Evolutionary conservation across 1,140 invertebrate species (phyloP).

Genomic region (Capitella teleta): DNA sequence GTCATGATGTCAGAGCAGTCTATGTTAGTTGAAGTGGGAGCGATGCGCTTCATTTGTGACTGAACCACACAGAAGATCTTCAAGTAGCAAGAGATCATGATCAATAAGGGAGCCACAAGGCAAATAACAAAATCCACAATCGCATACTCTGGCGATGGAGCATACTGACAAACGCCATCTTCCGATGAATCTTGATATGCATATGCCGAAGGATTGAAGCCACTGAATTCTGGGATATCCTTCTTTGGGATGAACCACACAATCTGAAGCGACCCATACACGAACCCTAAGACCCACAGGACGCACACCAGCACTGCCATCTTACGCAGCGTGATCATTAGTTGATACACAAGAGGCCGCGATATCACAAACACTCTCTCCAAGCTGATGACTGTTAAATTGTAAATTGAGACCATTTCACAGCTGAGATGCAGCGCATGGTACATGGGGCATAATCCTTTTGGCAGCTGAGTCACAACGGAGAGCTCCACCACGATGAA

Average conservation of each 20-base stretch:
- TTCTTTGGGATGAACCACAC: slow-evolving; percentile 1
- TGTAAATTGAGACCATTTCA: not conserved
- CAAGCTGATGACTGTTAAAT: slow-evolving; percentile 1
- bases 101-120: not conserved
- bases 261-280: slow-evolving; percentile 2
- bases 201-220: not conserved
- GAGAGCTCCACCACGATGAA: not conserved
- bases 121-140: not conserved
- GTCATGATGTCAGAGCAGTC: no score
- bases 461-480: not conserved
- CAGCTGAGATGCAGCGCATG: not conserved
- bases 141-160: not conserved
- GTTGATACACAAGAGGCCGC: slow-evolving; percentile 8
- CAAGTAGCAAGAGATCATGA: not conserved
- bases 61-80: slow-evolving; percentile 10
- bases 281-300: slow-evolving; percentile 3
- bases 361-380: slow-evolving; percentile 6
- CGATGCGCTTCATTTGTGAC: slow-evolving; percentile 7
- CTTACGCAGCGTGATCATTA: not conserved
- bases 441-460: slow-evolving; percentile 1
- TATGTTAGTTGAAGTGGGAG: no score
- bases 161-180: not conserved
- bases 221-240: not conserved
- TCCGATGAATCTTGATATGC: not conserved
- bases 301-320: not conserved